Evolutionary conservation across 2,888 invertebrate species (phyloP).

Genomic region (Eristalis arbustorum): DNA sequence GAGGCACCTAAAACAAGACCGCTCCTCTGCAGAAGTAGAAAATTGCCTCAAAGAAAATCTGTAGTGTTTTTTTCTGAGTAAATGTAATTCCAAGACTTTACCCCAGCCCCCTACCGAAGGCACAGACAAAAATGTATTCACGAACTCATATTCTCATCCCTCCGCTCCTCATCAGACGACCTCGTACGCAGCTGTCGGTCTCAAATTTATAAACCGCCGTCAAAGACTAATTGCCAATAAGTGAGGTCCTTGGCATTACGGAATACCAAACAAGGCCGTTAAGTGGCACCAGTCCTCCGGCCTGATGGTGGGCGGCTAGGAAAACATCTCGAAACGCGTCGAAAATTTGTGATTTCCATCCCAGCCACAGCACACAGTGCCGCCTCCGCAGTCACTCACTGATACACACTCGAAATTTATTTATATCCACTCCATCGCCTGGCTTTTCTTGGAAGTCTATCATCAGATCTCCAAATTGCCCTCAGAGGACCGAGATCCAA

Average conservation of each 20-base stretch:
- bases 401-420: background rate
- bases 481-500: background rate
- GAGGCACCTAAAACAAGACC: too few species aligned
- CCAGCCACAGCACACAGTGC: background rate
- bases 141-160: too few species aligned
- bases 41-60: too few species aligned
- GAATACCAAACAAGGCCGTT: background rate
- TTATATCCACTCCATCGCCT: background rate
- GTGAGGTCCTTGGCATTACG: background rate
- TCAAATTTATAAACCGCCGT: too few species aligned
- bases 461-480: background rate
- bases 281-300: background rate
- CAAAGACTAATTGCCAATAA: too few species aligned
- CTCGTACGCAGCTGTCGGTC: too few species aligned
- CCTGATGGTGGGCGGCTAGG: background rate
- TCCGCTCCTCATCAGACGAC: too few species aligned
- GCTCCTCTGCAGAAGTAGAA: too few species aligned
- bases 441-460: background rate
- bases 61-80: too few species aligned
- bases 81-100: too few species aligned
- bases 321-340: background rate
- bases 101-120: too few species aligned
- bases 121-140: too few species aligned
- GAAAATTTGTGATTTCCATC: background rate
- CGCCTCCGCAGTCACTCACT: background rate